Evolutionary conservation across 2,888 invertebrate species (phyloP), one percentile per base, ranked within the genome.

Genomic region (Tortrix viridana): DNA sequence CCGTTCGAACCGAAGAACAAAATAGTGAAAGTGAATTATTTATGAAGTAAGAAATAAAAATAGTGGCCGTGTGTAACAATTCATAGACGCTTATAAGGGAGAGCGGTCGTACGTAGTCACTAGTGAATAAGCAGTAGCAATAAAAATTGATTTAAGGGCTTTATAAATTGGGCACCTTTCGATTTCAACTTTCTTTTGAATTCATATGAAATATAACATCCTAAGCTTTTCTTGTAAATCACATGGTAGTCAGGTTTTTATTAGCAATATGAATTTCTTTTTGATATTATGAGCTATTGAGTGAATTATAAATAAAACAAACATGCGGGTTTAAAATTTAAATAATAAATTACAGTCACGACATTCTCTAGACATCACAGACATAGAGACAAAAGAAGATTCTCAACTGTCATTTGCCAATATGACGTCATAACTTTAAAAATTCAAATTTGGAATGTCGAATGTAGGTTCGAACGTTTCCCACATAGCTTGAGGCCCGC

Each of bases 91-190:
- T 75, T 78, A n/a, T n/a, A 76, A 79, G 79, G 80, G 78, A 81
- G 79, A 78, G 76, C 67, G 66, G 69, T 59, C 53, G 46, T 26
- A 19, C 32, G 26, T 52, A 46, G 44, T 43, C 61, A 70, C 20
- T 52, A 46, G 44, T 43, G 57, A 70, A 72, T 75, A 71, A 74
- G 68, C 72, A 71, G 70, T 69, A 71, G 81, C 71, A 69, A 85
- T 84, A 84, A 84, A 32, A 83, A 65, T 74, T 83, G 80, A 86
- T 79, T 84, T 81, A 86, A 86, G 86, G 86, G 85, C 84, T 77
- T n/a, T 74, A 75, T 82, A 82, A 84, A 85, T 84, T 81, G 84
- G 80, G 79, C 76, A 77, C 74, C 73, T 76, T 79, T 80, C 76
- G 70, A 73, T 77, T 76, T 74, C 65, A 82, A 85, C 85, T 85